A percentile compares a stretch with the other conserved stretches of the same genome.
Evolutionary conservation across 2,113 vertebrate species (phyloP).

Genomic region (Jaculus jaculus): DNA sequence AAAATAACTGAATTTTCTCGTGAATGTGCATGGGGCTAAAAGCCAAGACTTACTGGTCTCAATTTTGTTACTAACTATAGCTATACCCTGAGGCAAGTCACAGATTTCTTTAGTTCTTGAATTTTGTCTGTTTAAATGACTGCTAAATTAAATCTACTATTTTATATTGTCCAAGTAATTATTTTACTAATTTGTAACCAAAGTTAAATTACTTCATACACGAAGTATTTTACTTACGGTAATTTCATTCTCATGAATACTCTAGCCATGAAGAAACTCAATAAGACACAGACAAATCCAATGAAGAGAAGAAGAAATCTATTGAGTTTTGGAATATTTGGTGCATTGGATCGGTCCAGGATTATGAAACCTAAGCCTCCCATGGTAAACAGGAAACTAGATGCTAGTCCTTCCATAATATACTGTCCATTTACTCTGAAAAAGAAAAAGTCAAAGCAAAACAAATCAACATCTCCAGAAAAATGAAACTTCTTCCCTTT

Average conservation of each 20-base stretch:
- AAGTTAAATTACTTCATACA: neutral
- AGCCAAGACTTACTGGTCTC: neutral
- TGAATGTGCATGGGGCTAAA: rapidly evolving
- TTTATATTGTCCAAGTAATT: neutral
- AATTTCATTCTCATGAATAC: conserved; percentile 99
- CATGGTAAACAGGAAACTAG: conserved; percentile 99
- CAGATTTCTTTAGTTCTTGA: conserved; percentile 13
- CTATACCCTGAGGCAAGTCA: neutral
- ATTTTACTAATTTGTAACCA: neutral
- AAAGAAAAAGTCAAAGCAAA: conserved; percentile 35
- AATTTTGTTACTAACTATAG: neutral
- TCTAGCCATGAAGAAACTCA: conserved; percentile 99
- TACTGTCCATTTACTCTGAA: conserved; percentile 97
- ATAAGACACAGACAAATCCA: conserved; percentile 96
- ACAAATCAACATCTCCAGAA: conserved; percentile 5
- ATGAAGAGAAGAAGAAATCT: conserved; percentile 98
- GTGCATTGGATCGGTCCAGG: conserved; percentile 97
- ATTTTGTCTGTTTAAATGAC: conserved; percentile 15
- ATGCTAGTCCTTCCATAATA: conserved; percentile 98
- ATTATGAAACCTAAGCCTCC: conserved; percentile 98
- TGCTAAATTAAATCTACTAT: neutral
- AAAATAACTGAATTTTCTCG: neutral
- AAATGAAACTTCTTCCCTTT: neutral
- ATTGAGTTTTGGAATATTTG: conserved; percentile 98
- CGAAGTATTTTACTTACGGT: conserved; percentile 91